Conservation (phyloP, 2,113 vertebrate species). For the Chaetodon trifascialis region DNA sequence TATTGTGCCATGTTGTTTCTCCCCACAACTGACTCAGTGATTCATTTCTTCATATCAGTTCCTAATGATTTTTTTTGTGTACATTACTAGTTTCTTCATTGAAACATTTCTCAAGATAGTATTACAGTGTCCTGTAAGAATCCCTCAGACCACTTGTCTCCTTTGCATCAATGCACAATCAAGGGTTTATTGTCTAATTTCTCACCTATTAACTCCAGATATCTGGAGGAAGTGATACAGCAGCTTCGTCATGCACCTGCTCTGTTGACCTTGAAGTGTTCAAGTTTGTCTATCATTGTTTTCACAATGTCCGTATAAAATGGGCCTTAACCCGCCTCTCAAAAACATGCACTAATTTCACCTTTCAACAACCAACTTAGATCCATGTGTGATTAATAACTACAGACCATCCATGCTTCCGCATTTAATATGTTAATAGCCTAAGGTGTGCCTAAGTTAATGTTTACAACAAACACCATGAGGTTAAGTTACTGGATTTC, state of each 20-base stretch:
- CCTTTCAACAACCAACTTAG: too few species aligned
- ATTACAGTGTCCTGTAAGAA: not conserved
- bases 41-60: too few species aligned
- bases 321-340: too few species aligned
- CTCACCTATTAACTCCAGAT: slow-evolving; percentile 3
- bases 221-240: not conserved
- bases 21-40: too few species aligned
- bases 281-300: too few species aligned
- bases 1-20: not conserved
- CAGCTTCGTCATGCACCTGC: not conserved
- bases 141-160: too few species aligned
- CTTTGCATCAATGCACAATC: not conserved
- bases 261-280: not conserved
- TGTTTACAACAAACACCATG: not conserved
- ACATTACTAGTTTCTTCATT: not conserved
- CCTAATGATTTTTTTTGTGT: too few species aligned
- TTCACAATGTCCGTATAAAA: too few species aligned
- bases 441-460: not conserved
- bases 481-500: not conserved
- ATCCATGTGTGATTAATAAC: too few species aligned
- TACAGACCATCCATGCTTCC: too few species aligned
- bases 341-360: too few species aligned
- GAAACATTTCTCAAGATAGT: not conserved
- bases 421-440: not conserved
- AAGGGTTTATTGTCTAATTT: not conserved